These are phyloP conservation scores for Halocaridina rubra DNA, from an alignment of 2,888 invertebrate genomes.

Conservation along the genomic window DNA sequence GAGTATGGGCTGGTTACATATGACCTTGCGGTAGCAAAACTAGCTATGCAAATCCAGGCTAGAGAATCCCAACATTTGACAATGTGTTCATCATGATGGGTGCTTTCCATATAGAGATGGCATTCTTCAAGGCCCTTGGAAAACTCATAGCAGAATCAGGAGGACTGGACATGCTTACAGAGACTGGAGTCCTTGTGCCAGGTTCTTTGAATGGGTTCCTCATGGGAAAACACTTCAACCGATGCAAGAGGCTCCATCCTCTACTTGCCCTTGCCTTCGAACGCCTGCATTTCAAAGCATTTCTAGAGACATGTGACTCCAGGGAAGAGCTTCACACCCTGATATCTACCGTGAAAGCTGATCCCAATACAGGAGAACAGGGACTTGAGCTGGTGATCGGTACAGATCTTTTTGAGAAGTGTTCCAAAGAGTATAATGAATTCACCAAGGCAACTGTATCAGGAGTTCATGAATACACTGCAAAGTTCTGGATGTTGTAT, in stretches of 20 bases:
- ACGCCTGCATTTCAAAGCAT: too few relatives aligned
- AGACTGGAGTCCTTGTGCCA: too few relatives aligned
- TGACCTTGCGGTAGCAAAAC: neutral
- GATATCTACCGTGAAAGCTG: too few relatives aligned
- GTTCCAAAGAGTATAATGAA: neutral
- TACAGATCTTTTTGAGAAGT: neutral
- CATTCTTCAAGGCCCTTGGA: neutral
- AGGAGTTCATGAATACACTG: too few relatives aligned
- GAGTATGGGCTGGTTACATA: neutral
- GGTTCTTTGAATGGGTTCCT: neutral
- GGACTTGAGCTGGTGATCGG: neutral
- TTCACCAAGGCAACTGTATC: too few relatives aligned
- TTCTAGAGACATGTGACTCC: too few relatives aligned
- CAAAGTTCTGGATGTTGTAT: too few relatives aligned
- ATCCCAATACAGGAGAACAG: too few relatives aligned
- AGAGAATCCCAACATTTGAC: neutral
- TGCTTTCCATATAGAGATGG: neutral
- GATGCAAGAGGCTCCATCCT: neutral
- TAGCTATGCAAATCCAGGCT: neutral
- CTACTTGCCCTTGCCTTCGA: neutral
- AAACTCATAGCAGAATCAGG: too few relatives aligned
- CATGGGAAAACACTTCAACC: neutral
- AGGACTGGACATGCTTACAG: too few relatives aligned
- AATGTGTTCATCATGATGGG: constrained; percentile 5
- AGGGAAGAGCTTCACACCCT: neutral